Evolutionary conservation across 2,113 vertebrate genomes (phyloP).

Genomic region (Tragelaphus scriptus): DNA sequence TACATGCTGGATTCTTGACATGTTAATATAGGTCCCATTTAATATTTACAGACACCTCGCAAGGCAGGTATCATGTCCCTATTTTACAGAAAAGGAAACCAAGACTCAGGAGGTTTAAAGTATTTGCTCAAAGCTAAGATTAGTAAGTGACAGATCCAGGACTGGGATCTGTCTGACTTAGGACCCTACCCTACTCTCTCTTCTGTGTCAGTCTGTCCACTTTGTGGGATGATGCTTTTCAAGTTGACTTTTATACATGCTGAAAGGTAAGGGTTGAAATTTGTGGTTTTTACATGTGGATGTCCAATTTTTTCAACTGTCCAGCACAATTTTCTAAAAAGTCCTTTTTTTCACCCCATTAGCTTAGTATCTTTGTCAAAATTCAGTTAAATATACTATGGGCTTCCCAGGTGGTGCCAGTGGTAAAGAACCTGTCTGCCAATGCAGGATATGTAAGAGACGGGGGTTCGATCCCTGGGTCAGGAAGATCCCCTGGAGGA

Average conservation of each 20-base stretch:
- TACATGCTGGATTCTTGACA: neutral
- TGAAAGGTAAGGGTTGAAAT: neutral
- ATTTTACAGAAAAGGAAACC: neutral
- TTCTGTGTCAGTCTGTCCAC: neutral
- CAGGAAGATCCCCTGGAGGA: neutral
- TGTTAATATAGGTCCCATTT: neutral
- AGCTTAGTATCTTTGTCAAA: neutral
- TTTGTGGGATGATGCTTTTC: neutral
- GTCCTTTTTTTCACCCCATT: neutral
- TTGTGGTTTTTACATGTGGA: neutral
- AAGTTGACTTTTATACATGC: neutral
- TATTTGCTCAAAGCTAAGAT: neutral
- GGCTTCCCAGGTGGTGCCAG: neutral
- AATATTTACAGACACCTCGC: neutral
- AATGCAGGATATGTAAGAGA: neutral
- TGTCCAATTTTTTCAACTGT: neutral
- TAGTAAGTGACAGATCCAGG: neutral
- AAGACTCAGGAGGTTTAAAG: neutral
- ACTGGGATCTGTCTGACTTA: too few relatives aligned
- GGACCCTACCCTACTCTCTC: neutral
- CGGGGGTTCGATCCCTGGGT: accelerated
- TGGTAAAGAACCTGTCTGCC: neutral
- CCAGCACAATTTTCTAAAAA: neutral
- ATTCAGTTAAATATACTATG: neutral
- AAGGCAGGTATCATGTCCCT: neutral